Conservation (phyloP, 64 coral and sea anemone genomes). For the Hydrozoanthus tunicans region DNA sequence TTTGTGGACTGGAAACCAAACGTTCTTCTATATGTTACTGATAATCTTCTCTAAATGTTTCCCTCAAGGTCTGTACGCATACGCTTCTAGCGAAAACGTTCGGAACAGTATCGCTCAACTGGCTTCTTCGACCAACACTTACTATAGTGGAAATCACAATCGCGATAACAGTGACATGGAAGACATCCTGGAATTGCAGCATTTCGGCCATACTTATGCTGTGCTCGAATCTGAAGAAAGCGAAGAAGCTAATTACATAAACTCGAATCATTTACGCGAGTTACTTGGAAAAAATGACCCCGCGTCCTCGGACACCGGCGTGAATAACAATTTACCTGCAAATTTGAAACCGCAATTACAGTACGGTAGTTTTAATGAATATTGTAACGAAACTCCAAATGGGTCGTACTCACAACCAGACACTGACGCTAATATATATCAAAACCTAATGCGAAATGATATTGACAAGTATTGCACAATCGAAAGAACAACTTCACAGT, state of each 20-base stretch:
- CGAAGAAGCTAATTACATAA: neutral
- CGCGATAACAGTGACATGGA: neutral
- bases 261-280: too few relatives aligned
- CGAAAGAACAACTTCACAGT: neutral
- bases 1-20: too few relatives aligned
- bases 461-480: slow-evolving; percentile 16
- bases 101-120: neutral
- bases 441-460: neutral
- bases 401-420: neutral
- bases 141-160: neutral
- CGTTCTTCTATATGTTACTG: neutral
- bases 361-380: too few relatives aligned
- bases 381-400: too few relatives aligned
- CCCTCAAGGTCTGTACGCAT: slow-evolving; percentile 1
- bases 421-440: neutral
- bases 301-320: too few relatives aligned
- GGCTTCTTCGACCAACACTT: neutral
- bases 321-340: too few relatives aligned
- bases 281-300: too few relatives aligned
- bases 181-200: neutral
- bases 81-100: neutral
- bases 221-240: neutral
- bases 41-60: neutral
- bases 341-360: too few relatives aligned
- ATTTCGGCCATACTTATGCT: neutral